Evolutionary conservation across 1,140 invertebrate genomes (phyloP).

Genomic region (Eriosoma lanigerum): DNA sequence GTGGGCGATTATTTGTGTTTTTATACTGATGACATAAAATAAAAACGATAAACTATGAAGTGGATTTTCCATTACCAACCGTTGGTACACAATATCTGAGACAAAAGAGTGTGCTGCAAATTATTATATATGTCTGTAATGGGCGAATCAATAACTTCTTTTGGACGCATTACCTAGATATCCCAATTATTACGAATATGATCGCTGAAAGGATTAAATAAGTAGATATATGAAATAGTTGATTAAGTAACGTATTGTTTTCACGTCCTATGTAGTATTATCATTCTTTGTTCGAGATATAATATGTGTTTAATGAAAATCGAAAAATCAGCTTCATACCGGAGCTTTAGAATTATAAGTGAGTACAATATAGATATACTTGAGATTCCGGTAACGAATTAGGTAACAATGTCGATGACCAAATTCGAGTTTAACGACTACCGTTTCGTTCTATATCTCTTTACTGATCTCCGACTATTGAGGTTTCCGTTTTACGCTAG

Average conservation of each 20-base stretch:
- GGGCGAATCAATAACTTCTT: background rate
- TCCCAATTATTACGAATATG: conserved; percentile 10
- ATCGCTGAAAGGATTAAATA: conserved; percentile 17
- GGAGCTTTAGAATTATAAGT: background rate
- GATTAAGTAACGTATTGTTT: background rate
- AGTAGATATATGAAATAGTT: conserved; percentile 1
- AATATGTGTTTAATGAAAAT: conserved; percentile 7
- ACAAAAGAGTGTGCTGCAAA: background rate
- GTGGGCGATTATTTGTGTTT: background rate
- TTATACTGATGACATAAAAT: conserved; percentile 19
- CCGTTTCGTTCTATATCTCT: background rate
- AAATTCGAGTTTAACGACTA: background rate
- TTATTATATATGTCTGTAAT: background rate
- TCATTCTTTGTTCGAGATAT: no score
- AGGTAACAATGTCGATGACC: background rate
- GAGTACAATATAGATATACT: background rate
- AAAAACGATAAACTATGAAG: background rate
- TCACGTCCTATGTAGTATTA: background rate
- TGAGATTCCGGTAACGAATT: background rate
- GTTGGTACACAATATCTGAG: no score
- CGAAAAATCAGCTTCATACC: background rate
- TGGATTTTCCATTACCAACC: background rate
- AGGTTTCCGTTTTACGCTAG: background rate
- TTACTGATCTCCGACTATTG: background rate
- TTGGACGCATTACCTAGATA: background rate